These are phyloP conservation scores for Chrysemys picta DNA, from an alignment of 2,113 vertebrate genomes.

Conservation along the genomic window DNA sequence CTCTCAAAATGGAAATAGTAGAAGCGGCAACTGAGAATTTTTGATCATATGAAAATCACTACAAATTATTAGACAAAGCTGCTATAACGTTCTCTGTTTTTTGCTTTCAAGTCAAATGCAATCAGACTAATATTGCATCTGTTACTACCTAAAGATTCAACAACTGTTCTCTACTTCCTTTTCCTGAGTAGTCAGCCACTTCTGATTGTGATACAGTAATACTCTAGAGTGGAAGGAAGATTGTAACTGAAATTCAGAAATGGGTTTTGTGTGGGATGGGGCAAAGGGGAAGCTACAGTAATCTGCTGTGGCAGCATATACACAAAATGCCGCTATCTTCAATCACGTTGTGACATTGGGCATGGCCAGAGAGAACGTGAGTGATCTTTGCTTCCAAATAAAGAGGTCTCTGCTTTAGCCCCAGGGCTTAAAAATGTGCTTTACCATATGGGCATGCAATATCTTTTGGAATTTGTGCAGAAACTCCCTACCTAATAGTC, in stretches of 20 bases:
- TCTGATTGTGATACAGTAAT: background rate
- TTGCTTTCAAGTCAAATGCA: slow-evolving; percentile 44
- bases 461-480: background rate
- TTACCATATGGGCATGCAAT: background rate
- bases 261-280: background rate
- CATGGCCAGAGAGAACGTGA: background rate
- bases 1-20: background rate
- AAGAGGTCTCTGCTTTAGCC: background rate
- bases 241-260: background rate
- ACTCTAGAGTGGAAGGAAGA: background rate
- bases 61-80: background rate
- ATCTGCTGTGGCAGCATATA: background rate
- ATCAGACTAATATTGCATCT: slow-evolving; percentile 12
- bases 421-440: background rate
- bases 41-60: slow-evolving; percentile 18
- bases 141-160: slow-evolving; percentile 26
- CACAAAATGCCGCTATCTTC: background rate
- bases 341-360: background rate
- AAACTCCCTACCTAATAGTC: background rate
- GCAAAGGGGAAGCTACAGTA: background rate
- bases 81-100: slow-evolving; percentile 6
- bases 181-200: background rate
- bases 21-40: slow-evolving; percentile 9
- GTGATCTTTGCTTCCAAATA: background rate
- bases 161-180: background rate